Conservation (phyloP, 2,113 vertebrate species). For the Rattus rattus region DNA sequence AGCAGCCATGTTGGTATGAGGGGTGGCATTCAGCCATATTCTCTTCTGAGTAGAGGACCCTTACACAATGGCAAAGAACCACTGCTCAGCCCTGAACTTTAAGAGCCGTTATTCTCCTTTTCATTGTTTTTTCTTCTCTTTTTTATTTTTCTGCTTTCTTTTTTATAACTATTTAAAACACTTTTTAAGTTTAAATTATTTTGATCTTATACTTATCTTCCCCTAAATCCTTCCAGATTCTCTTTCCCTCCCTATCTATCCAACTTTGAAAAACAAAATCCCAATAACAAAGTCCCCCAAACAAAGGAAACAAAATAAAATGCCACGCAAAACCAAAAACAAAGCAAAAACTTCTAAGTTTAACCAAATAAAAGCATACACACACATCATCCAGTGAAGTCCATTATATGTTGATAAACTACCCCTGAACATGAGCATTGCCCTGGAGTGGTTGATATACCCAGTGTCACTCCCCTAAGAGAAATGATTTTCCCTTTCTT, state of each 20-base stretch:
- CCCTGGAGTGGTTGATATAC: background rate
- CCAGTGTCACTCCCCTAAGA: background rate
- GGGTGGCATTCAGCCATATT: too few species aligned
- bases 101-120: background rate
- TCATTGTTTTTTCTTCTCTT: conserved; percentile 76
- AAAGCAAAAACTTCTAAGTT: background rate
- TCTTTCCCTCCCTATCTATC: background rate
- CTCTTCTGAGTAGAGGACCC: background rate
- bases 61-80: fast-evolving
- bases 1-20: background rate
- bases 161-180: background rate
- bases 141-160: background rate
- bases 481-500: background rate
- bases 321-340: background rate
- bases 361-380: background rate
- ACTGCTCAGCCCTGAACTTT: background rate
- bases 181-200: background rate
- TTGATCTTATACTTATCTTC: background rate
- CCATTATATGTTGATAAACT: background rate
- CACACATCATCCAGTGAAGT: background rate
- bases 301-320: background rate
- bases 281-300: background rate
- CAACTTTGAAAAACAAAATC: background rate
- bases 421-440: background rate
- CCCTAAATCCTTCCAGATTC: background rate